Percentiles rank a stretch among this genome's conserved stretches.
Evolutionary conservation across 1,140 invertebrate species (phyloP).

Genomic region (Brachionus koreanus): DNA sequence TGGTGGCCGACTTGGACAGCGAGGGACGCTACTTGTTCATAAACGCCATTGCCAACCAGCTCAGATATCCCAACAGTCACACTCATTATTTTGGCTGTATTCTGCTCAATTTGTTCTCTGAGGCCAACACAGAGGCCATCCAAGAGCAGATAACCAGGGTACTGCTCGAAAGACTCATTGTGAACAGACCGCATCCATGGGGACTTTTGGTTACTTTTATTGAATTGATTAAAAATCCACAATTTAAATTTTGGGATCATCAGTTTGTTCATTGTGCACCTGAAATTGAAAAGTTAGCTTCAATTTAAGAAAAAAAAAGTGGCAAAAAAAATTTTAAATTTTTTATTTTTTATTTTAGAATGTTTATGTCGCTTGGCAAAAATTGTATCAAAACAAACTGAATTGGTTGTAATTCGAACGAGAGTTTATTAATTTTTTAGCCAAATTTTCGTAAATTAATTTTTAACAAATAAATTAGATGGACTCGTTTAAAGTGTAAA

Average conservation of each 20-base stretch:
- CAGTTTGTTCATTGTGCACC: slow-evolving; percentile 98
- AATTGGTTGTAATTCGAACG: background rate
- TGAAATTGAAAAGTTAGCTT: slow-evolving; percentile 89
- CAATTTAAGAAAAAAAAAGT: background rate
- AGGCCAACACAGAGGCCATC: slow-evolving; percentile 92
- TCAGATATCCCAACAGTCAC: slow-evolving; percentile 97
- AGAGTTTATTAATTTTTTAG: background rate
- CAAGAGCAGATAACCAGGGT: slow-evolving; percentile 79
- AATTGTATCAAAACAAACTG: slow-evolving; percentile 43
- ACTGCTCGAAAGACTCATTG: slow-evolving; percentile 88
- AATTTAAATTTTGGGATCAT: slow-evolving; percentile 98
- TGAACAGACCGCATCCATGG: slow-evolving; percentile 98
- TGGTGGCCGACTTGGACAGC: slow-evolving; percentile 92
- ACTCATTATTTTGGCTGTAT: slow-evolving; percentile 99
- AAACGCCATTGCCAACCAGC: slow-evolving; percentile 95
- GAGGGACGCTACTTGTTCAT: slow-evolving; percentile 90
- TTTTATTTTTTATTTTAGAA: slow-evolving; percentile 12
- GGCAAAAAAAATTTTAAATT: background rate
- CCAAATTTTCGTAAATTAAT: background rate
- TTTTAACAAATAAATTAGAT: background rate
- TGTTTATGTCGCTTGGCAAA: slow-evolving; percentile 38
- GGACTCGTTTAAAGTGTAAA: background rate
- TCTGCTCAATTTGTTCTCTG: slow-evolving; percentile 91
- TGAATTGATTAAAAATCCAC: slow-evolving; percentile 95
- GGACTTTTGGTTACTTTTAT: slow-evolving; percentile 97